phyloP scores from a whole-genome alignment of 2,888 invertebrate genomes.

The Cristatella mucedo region DNA sequence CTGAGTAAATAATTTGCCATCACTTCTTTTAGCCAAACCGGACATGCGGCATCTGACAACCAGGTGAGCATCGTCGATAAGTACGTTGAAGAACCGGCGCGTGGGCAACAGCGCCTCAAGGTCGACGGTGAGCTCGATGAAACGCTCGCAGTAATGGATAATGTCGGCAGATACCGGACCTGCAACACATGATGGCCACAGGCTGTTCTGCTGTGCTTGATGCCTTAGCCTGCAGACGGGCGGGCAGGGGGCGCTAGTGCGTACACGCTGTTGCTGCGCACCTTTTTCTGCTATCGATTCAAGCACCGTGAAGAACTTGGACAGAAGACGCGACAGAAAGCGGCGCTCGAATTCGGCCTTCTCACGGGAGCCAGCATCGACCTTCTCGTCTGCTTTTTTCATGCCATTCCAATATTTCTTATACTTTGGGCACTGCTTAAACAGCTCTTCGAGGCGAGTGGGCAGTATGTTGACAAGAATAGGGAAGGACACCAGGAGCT shows the following conservation, averaged over 20 bases:
- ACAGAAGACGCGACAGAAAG: slow-evolving; percentile 67
- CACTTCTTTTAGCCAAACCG: slow-evolving; percentile 51
- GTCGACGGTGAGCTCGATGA: slow-evolving; percentile 86
- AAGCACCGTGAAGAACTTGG: slow-evolving; percentile 67
- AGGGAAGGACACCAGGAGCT: slow-evolving; percentile 71
- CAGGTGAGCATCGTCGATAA: slow-evolving; percentile 83
- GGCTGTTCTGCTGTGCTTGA: no score
- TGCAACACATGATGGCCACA: no score
- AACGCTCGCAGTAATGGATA: slow-evolving; percentile 75
- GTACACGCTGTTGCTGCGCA: slow-evolving; percentile 14
- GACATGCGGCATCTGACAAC: slow-evolving; percentile 75
- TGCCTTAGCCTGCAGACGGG: no score
- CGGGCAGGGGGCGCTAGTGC: no score
- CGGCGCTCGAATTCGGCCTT: slow-evolving; percentile 62
- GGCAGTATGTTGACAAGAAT: slow-evolving; percentile 68
- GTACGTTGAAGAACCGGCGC: slow-evolving; percentile 83
- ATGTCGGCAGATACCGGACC: slow-evolving; percentile 38
- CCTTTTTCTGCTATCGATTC: slow-evolving; percentile 47
- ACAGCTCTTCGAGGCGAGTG: slow-evolving; percentile 67
- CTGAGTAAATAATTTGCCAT: slow-evolving; percentile 79
- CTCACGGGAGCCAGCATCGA: slow-evolving; percentile 18
- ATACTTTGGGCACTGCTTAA: slow-evolving; percentile 71
- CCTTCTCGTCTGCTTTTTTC: slow-evolving; percentile 55
- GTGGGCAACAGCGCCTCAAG: slow-evolving; percentile 86
- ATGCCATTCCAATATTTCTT: no score